Conservation (phyloP, 2,113 vertebrate genomes). For the Rhabdornis inornatus region DNA sequence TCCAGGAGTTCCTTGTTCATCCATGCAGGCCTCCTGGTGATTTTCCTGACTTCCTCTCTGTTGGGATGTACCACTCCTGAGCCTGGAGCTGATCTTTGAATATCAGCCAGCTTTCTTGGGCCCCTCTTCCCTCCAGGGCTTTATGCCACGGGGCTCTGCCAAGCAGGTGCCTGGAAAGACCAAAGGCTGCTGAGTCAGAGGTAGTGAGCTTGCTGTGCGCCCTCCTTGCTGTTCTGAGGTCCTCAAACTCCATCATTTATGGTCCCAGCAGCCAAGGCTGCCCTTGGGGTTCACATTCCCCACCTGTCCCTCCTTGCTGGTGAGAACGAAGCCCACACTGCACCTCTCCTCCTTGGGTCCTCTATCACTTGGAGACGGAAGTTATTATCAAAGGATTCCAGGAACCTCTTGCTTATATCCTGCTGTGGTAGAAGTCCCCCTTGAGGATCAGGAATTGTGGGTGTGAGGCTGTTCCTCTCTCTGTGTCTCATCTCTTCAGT, state of each 20-base stretch:
- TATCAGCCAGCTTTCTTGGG: neutral
- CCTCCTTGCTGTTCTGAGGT: neutral
- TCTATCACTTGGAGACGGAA: neutral
- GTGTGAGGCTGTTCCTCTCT: neutral
- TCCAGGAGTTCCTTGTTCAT: neutral
- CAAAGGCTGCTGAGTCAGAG: neutral
- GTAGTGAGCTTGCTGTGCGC: fast-evolving
- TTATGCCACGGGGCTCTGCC: neutral
- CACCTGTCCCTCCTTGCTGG: neutral
- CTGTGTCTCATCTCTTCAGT: neutral
- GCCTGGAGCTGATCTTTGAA: neutral
- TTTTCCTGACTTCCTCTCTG: neutral
- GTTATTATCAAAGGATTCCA: neutral
- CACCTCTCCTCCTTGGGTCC: neutral
- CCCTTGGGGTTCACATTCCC: neutral
- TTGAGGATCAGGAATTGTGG: neutral
- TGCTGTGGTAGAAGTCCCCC: neutral
- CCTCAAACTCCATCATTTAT: neutral
- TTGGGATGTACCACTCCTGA: neutral
- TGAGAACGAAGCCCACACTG: neutral
- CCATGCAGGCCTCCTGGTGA: neutral
- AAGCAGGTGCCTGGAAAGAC: neutral
- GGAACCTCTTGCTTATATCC: neutral
- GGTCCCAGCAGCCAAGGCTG: neutral
- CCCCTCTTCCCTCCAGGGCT: neutral